These are phyloP conservation scores for Andrena trimmerana DNA, from an alignment of 2,888 invertebrate genomes.

Conservation along the genomic window DNA sequence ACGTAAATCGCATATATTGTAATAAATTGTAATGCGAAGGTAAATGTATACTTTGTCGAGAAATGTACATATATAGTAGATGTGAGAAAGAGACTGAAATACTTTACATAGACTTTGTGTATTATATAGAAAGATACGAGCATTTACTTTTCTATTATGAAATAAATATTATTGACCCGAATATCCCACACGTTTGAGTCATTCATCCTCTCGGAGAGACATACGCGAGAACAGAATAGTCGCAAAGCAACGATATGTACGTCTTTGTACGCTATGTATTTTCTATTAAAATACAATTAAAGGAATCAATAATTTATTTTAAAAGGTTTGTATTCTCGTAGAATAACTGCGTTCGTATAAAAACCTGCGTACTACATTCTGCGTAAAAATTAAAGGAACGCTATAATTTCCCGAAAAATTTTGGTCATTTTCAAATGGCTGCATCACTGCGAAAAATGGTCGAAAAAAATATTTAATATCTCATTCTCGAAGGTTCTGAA, in stretches of 20 bases:
- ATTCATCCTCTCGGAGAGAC: background rate
- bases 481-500: too few species aligned
- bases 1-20: background rate
- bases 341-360: slow-evolving; percentile 24
- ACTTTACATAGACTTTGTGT: slow-evolving; percentile 15
- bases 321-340: slow-evolving; percentile 16
- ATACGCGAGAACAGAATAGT: background rate
- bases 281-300: slow-evolving; percentile 30
- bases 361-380: background rate
- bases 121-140: background rate
- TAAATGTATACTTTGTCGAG: background rate
- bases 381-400: too few species aligned
- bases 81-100: slow-evolving; percentile 16
- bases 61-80: slow-evolving; percentile 5
- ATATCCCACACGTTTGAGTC: slow-evolving; percentile 23
- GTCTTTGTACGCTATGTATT: slow-evolving; percentile 21
- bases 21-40: background rate
- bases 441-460: too few species aligned
- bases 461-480: too few species aligned
- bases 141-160: slow-evolving; percentile 23
- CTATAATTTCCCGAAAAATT: too few species aligned
- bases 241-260: background rate
- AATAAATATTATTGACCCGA: slow-evolving; percentile 39
- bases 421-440: too few species aligned
- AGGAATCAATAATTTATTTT: slow-evolving; percentile 43